These are phyloP conservation scores for Sogatella furcifera DNA, from an alignment of 1,140 invertebrate species.

Conservation along the genomic window DNA sequence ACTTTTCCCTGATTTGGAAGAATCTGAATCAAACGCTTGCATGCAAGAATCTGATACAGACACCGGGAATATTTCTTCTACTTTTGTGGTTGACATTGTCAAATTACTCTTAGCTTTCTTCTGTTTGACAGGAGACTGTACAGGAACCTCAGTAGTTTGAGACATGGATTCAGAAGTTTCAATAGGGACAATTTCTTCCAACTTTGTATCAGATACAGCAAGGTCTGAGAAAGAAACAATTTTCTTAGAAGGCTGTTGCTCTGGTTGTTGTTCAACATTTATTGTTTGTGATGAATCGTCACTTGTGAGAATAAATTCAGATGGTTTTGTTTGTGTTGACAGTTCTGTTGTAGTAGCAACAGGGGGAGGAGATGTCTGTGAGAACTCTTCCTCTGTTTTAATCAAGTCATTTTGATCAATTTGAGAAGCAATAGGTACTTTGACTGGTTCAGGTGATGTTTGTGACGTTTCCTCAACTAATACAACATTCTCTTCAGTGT, in stretches of 20 bases:
- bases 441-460: constrained; percentile 22
- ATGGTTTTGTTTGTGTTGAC: constrained; percentile 26
- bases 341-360: constrained; percentile 20
- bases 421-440: constrained; percentile 32
- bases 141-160: neutral
- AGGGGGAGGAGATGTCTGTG: constrained; percentile 17
- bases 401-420: constrained; percentile 33
- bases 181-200: constrained; percentile 6
- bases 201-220: neutral
- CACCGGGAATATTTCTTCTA: neutral
- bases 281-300: constrained; percentile 26
- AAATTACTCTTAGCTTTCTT: neutral
- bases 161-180: neutral
- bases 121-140: neutral
- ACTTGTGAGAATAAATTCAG: constrained; percentile 25
- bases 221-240: neutral
- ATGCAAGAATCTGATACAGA: neutral
- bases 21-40: neutral
- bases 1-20: too few species aligned
- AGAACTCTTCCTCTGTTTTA: constrained; percentile 30
- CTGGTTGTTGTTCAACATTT: neutral
- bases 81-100: neutral
- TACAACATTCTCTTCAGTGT: constrained; percentile 16
- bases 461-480: constrained; percentile 20
- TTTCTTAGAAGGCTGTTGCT: neutral